Evolutionary conservation across 2,797 vertebrate genomes (phyloP), one percentile per base, ranked within the genome.

Genomic region (Eospalax fontanierii): DNA sequence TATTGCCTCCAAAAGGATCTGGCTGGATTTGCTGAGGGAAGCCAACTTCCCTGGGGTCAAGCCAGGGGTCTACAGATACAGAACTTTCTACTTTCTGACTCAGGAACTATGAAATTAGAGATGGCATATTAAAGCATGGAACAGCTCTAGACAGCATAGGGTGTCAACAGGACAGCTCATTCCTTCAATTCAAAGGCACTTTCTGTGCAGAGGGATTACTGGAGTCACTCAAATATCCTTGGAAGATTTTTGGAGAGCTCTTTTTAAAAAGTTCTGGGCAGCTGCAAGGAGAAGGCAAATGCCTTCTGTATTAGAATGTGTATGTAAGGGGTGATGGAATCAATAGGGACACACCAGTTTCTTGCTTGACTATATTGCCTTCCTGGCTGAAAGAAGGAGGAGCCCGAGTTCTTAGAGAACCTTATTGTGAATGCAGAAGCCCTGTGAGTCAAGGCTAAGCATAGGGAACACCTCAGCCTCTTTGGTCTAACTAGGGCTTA

Each of bases 241-340:
- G 43, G 73, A 83, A 90, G 63, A 87, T n/a, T 85, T 85, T 54
- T 65, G 73, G 59, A 89, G 73, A 83, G 71, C 46, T 82, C 38
- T 90, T 35, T 84, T 90, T 91, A 84, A 63, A 91, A 94, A 81
- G 35, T 78, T 50, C 71, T n/a, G n/a, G 75, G 95, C 93, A 96
- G 93, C 91, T 92, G 89, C 87, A 89, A n/a, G 82, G 66, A 86
- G 50, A 38, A 91, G 93, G 83, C 26, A 0, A 21, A 1, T 30
- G 73, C 54, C 63, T 85, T n/a, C 78, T 38, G 33, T 46, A 46
- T 70, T 68, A 61, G 40, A 57, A 26, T 35, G 74, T 86, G 35
- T 83, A 19, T 30, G 11, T 12, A 30, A 14, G 19, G 22, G 74
- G 70, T 61, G 38, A 21, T 40, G 57, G 76, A 33, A 4, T 5